phyloP scores from a whole-genome alignment of 2,113 vertebrate genomes.

The Pelobates fuscus region DNA sequence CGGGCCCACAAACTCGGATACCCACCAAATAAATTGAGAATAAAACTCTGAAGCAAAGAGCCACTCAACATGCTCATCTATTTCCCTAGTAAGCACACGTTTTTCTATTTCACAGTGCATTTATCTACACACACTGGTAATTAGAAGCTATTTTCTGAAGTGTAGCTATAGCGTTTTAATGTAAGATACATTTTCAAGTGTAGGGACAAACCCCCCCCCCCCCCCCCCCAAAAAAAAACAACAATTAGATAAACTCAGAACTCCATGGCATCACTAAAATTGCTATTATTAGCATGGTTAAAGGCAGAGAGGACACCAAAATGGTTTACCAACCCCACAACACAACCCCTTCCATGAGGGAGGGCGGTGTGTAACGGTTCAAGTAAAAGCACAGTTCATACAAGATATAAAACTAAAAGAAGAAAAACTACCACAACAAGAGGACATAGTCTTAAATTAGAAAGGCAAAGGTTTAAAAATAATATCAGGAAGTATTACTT shows the following conservation, averaged over 20 bases:
- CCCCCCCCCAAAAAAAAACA: too few species aligned
- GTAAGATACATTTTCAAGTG: not conserved
- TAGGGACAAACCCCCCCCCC: too few species aligned
- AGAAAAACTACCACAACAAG: too few species aligned
- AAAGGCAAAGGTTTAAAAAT: too few species aligned
- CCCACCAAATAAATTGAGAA: constrained; percentile 23
- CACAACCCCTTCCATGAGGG: too few species aligned
- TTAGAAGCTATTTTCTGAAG: not conserved
- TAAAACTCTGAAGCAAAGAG: not conserved
- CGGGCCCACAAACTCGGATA: constrained; percentile 12
- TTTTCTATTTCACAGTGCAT: not conserved
- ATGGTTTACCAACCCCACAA: too few species aligned
- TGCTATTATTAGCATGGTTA: not conserved
- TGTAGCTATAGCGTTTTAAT: not conserved
- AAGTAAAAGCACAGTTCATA: too few species aligned
- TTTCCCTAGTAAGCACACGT: not conserved
- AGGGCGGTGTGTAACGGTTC: too few species aligned
- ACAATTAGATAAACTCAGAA: not conserved
- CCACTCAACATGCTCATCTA: not conserved
- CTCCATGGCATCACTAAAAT: not conserved
- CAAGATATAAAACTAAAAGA: too few species aligned
- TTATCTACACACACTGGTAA: not conserved
- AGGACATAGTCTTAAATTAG: too few species aligned
- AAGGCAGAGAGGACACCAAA: too few species aligned
- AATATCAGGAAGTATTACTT: too few species aligned